phyloP scores from a whole-genome alignment of 2,797 vertebrate genomes.

The Zalophus californianus region DNA sequence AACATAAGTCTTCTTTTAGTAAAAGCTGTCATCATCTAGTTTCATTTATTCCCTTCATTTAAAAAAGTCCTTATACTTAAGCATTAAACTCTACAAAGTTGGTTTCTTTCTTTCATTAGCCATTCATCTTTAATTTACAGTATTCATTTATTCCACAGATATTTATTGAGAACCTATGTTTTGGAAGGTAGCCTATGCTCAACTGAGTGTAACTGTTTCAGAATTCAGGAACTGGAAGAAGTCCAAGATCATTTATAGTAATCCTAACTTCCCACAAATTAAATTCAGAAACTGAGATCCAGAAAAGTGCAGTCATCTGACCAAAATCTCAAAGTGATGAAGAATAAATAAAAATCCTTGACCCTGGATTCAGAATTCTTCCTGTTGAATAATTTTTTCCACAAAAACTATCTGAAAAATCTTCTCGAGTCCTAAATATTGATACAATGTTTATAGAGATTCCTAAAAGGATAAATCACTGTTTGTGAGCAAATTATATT shows the following conservation, averaged over 20 bases:
- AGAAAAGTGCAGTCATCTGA: neutral
- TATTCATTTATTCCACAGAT: conserved; percentile 21
- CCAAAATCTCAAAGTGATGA: neutral
- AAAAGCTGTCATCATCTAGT: neutral
- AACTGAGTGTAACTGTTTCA: neutral
- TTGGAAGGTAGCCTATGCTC: neutral
- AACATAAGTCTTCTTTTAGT: conserved; percentile 20
- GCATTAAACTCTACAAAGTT: neutral
- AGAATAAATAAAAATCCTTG: neutral
- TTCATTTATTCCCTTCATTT: conserved; percentile 38
- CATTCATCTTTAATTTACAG: conserved; percentile 30
- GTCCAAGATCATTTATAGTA: neutral
- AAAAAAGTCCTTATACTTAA: neutral
- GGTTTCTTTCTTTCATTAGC: neutral
- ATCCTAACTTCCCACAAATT: neutral
- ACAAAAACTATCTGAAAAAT: conserved; percentile 21
- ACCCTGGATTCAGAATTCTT: neutral
- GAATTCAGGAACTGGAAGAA: neutral
- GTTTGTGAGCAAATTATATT: neutral
- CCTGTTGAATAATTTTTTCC: neutral
- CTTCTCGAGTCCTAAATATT: neutral
- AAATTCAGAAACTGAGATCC: neutral
- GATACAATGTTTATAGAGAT: neutral
- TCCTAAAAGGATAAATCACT: neutral
- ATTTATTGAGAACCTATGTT: neutral